Conservation (phyloP, 2,797 vertebrate species). For the Setipinna tenuifilis region DNA sequence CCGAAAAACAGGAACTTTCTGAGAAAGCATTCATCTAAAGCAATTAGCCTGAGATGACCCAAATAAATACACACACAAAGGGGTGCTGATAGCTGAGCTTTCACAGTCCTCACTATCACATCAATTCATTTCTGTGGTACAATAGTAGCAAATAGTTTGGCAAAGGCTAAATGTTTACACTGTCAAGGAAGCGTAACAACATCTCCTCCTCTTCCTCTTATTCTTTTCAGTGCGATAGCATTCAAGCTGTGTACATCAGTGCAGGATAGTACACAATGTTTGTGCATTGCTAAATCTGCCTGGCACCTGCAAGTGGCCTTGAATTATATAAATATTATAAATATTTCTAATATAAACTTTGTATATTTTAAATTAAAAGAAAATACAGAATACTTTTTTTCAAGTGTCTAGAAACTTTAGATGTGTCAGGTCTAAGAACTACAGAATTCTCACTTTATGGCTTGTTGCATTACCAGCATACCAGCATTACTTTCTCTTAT, state of each 20-base stretch:
- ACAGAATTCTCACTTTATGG: background rate
- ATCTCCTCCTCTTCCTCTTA: background rate
- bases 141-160: background rate
- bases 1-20: background rate
- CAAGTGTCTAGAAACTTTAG: too few species aligned
- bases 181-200: too few species aligned
- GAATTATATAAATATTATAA: background rate
- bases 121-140: background rate
- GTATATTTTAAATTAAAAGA: too few species aligned
- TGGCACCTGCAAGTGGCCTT: background rate
- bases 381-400: too few species aligned
- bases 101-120: background rate
- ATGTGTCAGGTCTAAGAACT: background rate
- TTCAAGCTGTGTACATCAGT: background rate
- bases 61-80: background rate
- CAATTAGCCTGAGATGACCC: background rate
- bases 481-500: background rate
- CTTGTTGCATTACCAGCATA: background rate
- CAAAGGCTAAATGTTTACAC: too few species aligned
- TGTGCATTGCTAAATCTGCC: background rate
- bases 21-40: background rate
- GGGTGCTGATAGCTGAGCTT: background rate
- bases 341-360: too few species aligned
- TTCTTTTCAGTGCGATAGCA: background rate
- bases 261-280: background rate